phyloP scores from a whole-genome alignment of 2,797 vertebrate species.

The Anisognathus igniventris region DNA sequence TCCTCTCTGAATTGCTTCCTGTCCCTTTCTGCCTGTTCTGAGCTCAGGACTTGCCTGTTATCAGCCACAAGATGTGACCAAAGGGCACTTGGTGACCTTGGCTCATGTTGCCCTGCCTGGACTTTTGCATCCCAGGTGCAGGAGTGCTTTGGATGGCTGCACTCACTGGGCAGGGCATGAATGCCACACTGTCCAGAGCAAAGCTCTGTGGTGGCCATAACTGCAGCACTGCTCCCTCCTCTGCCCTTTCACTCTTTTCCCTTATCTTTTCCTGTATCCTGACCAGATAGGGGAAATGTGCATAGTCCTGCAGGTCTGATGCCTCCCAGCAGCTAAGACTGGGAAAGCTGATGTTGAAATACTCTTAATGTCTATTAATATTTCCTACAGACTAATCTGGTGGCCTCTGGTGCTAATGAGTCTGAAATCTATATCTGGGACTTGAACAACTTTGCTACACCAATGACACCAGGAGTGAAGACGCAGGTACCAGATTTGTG shows the following conservation, averaged over 20 bases:
- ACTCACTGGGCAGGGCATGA: neutral
- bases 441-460: conserved; percentile 91
- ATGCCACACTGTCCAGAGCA: neutral
- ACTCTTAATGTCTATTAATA: neutral
- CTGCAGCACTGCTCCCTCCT: neutral
- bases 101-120: fast-evolving
- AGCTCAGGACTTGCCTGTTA: neutral
- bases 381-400: conserved; percentile 85
- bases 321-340: neutral
- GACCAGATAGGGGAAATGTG: neutral
- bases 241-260: neutral
- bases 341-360: neutral
- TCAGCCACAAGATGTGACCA: neutral
- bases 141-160: neutral
- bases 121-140: neutral
- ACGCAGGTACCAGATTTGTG: conserved; percentile 81
- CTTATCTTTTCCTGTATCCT: neutral
- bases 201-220: neutral
- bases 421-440: conserved; percentile 99
- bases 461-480: conserved; percentile 96
- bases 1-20: neutral
- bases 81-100: neutral
- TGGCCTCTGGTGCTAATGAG: conserved; percentile 95
- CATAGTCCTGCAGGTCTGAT: neutral
- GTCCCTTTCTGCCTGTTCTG: neutral